Evolutionary conservation across 2,888 invertebrate genomes (phyloP), one percentile per base, ranked within the genome.

Genomic region (Dryomyza anilis): DNA sequence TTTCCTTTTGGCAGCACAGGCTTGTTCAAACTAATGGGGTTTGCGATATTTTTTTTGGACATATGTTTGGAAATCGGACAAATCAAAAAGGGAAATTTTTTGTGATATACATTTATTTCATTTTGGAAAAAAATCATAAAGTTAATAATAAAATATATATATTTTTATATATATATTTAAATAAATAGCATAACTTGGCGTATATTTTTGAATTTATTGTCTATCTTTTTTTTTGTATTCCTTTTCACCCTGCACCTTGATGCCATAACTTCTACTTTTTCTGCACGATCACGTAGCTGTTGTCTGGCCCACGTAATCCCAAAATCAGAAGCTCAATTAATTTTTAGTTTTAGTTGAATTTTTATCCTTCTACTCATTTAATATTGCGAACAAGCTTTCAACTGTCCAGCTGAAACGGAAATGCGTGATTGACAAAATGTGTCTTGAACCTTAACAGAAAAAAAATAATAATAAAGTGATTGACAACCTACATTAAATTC

Each of bases 1-100:
- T 16, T 63, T 72, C 19, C 61, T 68, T 36, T 59, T 70, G 45
- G 59, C 76, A 3, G 70, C 69, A 21, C 57, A 55, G 33, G 70
- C 71, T 65, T n/a, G n/a, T n/a, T n/a, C n/a, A n/a, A n/a, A n/a
- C n/a, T n/a, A n/a, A n/a, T n/a, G n/a, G n/a, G n/a, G n/a, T n/a
- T n/a, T n/a, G n/a, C n/a, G n/a, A n/a, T n/a, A n/a, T n/a, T n/a
- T n/a, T n/a, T n/a, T n/a, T n/a, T n/a, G n/a, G n/a, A n/a, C n/a
- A n/a, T n/a, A n/a, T n/a, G 12, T 23, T 12, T 14, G 21, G 23
- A 14, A 8, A 43, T 43, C 43, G 43, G 8, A 7, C 16, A 8
- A 43, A 43, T 8, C 3, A 14, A 21, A 12, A 14, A 50, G 25
- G 25, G 12, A 25, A 3, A 48, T 25, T 12, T 50, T 12, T 14